Percentiles rank a stretch among this genome's conserved stretches.
These are phyloP conservation scores for Thumatha senex DNA, from an alignment of 2,888 invertebrate species.

Conservation along the genomic window DNA sequence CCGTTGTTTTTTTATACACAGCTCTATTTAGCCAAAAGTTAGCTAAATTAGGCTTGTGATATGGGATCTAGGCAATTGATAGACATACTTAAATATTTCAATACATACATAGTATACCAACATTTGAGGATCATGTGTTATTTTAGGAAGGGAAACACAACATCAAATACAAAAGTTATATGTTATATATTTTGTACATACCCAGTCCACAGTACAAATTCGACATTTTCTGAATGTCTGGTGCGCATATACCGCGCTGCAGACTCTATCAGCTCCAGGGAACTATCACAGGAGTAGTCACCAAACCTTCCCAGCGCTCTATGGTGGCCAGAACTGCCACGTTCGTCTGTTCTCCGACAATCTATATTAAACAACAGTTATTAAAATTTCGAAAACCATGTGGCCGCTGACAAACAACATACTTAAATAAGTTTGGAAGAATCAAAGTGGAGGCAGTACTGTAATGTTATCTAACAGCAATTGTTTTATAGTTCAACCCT, in stretches of 20 bases:
- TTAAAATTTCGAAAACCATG: neutral
- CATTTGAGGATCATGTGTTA: no score
- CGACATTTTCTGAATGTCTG: constrained; percentile 92
- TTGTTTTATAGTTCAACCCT: no score
- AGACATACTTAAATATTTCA: no score
- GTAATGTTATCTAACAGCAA: no score
- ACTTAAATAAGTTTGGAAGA: neutral
- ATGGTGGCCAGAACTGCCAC: constrained; percentile 82
- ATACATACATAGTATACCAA: no score
- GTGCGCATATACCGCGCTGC: constrained; percentile 94
- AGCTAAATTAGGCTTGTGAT: no score
- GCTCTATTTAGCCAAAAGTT: no score
- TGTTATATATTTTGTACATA: constrained; percentile 67
- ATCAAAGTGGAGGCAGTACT: no score
- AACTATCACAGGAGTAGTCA: constrained; percentile 91
- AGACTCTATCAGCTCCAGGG: constrained; percentile 94
- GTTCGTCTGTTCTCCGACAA: constrained; percentile 86
- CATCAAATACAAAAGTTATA: no score
- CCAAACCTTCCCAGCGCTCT: constrained; percentile 85
- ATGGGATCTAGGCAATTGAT: no score
- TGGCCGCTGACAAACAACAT: neutral
- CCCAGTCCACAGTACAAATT: constrained; percentile 98
- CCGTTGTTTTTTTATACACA: no score
- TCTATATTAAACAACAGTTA: constrained; percentile 48
- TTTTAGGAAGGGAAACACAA: no score